Conservation (phyloP, 1,140 invertebrate genomes). For the Teleopsis dalmanni region DNA sequence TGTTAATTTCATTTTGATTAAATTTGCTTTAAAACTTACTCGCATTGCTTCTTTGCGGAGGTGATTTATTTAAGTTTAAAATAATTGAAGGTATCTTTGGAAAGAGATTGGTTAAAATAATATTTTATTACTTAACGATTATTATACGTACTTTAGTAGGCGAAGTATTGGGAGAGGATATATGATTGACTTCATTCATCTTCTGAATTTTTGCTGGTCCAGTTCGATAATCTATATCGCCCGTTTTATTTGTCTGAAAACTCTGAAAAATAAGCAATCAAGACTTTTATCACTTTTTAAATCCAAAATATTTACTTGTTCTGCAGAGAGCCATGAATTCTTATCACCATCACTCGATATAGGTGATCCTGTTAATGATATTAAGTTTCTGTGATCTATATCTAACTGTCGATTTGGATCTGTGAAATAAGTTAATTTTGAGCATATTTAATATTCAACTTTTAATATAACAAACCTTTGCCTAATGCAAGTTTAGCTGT, state of each 20-base stretch:
- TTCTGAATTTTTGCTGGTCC: neutral
- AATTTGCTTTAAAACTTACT: constrained; percentile 17
- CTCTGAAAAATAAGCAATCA: neutral
- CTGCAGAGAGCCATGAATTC: constrained; percentile 7
- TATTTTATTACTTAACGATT: no score
- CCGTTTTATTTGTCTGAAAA: constrained; percentile 2
- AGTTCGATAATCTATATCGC: constrained; percentile 34
- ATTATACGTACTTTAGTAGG: no score
- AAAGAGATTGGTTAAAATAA: no score
- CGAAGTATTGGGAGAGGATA: no score
- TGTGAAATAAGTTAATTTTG: constrained; percentile 7
- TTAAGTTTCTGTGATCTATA: constrained; percentile 77
- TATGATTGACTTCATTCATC: neutral
- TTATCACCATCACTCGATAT: constrained; percentile 38
- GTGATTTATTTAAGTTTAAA: neutral
- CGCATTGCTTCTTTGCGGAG: constrained; percentile 45
- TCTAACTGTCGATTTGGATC: constrained; percentile 48
- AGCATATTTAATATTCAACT: neutral
- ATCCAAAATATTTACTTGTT: neutral
- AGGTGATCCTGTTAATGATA: constrained; percentile 68
- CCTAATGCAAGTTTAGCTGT: constrained; percentile 28
- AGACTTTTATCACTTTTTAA: neutral
- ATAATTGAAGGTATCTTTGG: neutral
- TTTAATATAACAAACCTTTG: constrained; percentile 14
- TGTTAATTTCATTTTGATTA: neutral